Base-by-base conservation (phyloP, 2,797 vertebrate species). In the Aldrovandia affinis region DNA sequence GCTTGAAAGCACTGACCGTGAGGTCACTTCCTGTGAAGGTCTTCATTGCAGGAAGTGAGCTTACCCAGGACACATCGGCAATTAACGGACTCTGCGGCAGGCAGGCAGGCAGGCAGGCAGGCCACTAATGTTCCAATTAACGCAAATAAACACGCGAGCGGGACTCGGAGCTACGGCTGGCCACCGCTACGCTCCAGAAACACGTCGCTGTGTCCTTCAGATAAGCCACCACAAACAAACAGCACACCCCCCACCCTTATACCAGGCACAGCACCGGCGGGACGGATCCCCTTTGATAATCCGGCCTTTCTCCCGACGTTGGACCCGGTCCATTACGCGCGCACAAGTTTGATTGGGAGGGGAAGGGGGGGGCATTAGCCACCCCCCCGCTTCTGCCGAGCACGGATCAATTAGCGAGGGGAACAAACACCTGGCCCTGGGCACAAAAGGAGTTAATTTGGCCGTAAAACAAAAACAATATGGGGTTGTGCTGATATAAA, bases 401-500 rank as follows among this genome's bases (percentile, higher is more conserved):
- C 86, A 68, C 83, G 80, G 85, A 83, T 87, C 86, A 87, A 85
- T 87, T 89, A 86, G 81, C 33, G 33, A 88, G 88, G 33, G 85
- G 90, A 90, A 90, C 86, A 89, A 82, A 90, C 92, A 94, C 94
- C 93, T 94, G 94, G 93, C 92, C 87, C 30, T 54, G 55, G 88
- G 85, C 88, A 88, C 82, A 86, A 88, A 91, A 87, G 55, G 86
- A 91, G 90, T 92, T 92, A 89, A 91, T 93, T 93, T 94, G 93
- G 90, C 91, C 91, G 91, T 91, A 92, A 95, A 94, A 92, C 87
- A 91, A 88, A 90, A 93, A 90, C 92, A 92, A 88, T 87, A 86
- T 92, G 87, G 92, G 93, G 82, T 90, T 93, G 88, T 83, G 83
- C 88, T 89, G 92, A 95, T 93, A 93, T 93, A 94, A 95, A 94